These are phyloP conservation scores for Abscondita cerata DNA, from an alignment of 2,888 invertebrate species.

Conservation along the genomic window DNA sequence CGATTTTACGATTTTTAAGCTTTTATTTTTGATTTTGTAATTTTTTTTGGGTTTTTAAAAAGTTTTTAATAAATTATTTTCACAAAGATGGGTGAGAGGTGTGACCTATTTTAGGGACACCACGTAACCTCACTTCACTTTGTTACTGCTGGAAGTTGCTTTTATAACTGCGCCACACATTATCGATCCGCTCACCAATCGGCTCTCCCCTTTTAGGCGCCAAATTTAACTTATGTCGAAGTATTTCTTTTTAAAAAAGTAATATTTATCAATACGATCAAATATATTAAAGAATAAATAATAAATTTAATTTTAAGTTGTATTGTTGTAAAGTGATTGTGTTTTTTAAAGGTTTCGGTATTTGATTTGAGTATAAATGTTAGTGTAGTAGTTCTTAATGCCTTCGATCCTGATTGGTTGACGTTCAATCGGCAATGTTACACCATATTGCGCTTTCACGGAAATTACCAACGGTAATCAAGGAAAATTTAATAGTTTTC, in stretches of 20 bases:
- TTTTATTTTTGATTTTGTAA: slow-evolving; percentile 71
- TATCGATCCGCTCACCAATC: no score
- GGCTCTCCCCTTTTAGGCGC: neutral
- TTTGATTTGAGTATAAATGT: neutral
- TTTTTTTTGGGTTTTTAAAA: slow-evolving; percentile 81
- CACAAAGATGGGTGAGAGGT: slow-evolving; percentile 81
- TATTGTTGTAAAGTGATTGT: neutral
- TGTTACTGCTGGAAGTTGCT: neutral
- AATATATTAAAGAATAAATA: neutral
- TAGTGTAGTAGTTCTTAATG: neutral
- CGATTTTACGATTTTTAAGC: slow-evolving; percentile 73
- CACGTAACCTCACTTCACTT: slow-evolving; percentile 71
- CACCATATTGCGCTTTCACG: neutral
- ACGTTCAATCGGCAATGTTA: neutral
- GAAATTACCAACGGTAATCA: no score
- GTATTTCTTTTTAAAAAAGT: neutral
- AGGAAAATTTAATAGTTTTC: no score
- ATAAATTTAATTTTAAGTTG: neutral
- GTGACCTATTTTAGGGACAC: slow-evolving; percentile 78
- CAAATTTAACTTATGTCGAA: neutral
- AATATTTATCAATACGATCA: neutral
- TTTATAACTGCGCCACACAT: neutral
- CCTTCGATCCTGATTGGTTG: neutral
- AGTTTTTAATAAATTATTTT: slow-evolving; percentile 75
- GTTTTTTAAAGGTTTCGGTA: neutral